These are phyloP conservation scores for Drosophila anomalata DNA, from an alignment of 2,888 invertebrate species.

Conservation along the genomic window DNA sequence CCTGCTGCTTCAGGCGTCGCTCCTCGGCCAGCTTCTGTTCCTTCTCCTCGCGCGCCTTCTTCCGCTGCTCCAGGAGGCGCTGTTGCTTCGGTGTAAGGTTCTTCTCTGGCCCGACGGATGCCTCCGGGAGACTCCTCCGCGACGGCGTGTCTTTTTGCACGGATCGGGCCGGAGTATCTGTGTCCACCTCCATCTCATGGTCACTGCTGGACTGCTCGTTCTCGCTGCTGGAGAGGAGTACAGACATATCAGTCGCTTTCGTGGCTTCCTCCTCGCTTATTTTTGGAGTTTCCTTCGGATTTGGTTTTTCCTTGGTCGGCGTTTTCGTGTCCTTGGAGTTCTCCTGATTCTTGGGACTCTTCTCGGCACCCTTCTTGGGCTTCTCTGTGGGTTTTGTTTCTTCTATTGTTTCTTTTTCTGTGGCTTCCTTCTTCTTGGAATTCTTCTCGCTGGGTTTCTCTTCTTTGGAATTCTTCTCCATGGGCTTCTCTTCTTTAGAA, in stretches of 20 bases:
- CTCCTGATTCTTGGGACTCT: background rate
- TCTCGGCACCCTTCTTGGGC: background rate
- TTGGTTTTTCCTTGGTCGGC: background rate
- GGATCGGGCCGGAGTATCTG: constrained; percentile 32
- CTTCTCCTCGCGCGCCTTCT: constrained; percentile 81
- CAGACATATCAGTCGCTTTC: constrained; percentile 11
- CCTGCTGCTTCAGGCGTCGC: constrained; percentile 82
- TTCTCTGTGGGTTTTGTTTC: background rate
- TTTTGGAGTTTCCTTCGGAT: background rate
- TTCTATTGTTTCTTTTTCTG: background rate
- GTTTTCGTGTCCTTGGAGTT: background rate
- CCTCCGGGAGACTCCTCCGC: constrained; percentile 4
- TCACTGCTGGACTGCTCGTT: constrained; percentile 40
- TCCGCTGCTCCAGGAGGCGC: constrained; percentile 72
- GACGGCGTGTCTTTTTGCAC: constrained; percentile 2
- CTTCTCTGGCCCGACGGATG: background rate
- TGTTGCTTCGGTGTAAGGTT: constrained; percentile 79
- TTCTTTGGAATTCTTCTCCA: background rate
- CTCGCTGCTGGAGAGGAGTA: constrained; percentile 47
- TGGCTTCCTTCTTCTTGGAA: background rate
- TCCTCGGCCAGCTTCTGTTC: constrained; percentile 84
- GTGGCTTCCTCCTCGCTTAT: background rate
- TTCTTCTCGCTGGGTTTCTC: background rate
- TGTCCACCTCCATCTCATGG: constrained; percentile 45
- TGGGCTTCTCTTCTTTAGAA: background rate